These are phyloP conservation scores for Pheosia tremula DNA, from an alignment of 2,888 invertebrate species.

Conservation along the genomic window DNA sequence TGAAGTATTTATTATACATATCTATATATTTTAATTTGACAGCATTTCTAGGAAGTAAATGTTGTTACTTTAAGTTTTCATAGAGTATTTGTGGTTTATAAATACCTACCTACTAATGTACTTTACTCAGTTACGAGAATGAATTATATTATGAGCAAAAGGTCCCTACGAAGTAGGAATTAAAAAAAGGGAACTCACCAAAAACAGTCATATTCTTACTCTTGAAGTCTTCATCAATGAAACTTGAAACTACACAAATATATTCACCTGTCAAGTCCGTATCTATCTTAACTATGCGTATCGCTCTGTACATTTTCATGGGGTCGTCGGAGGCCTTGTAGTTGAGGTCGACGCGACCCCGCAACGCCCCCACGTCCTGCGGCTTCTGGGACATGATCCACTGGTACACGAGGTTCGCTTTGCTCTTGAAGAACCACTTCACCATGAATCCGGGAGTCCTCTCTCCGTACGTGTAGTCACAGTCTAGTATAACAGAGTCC, in stretches of 20 bases:
- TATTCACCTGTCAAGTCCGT: slow-evolving; percentile 90
- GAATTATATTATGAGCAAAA: too few relatives aligned
- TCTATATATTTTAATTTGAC: too few relatives aligned
- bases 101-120: too few relatives aligned
- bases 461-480: slow-evolving; percentile 87
- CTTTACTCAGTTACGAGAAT: too few relatives aligned
- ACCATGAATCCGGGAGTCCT: slow-evolving; percentile 88
- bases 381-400: slow-evolving; percentile 90
- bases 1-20: too few relatives aligned
- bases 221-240: slow-evolving; percentile 87
- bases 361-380: slow-evolving; percentile 85
- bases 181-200: slow-evolving; percentile 75
- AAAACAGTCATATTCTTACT: slow-evolving; percentile 87
- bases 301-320: slow-evolving; percentile 88
- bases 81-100: too few relatives aligned
- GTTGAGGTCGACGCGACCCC: slow-evolving; percentile 85
- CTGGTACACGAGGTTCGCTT: slow-evolving; percentile 88
- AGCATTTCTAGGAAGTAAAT: too few relatives aligned
- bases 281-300: slow-evolving; percentile 89
- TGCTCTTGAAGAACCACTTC: slow-evolving; percentile 90
- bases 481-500: slow-evolving; percentile 88
- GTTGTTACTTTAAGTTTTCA: too few relatives aligned
- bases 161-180: neutral
- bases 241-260: slow-evolving; percentile 89
- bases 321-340: slow-evolving; percentile 87